Base-by-base conservation (phyloP, 2,888 invertebrate species). In the Morpho achilles region DNA sequence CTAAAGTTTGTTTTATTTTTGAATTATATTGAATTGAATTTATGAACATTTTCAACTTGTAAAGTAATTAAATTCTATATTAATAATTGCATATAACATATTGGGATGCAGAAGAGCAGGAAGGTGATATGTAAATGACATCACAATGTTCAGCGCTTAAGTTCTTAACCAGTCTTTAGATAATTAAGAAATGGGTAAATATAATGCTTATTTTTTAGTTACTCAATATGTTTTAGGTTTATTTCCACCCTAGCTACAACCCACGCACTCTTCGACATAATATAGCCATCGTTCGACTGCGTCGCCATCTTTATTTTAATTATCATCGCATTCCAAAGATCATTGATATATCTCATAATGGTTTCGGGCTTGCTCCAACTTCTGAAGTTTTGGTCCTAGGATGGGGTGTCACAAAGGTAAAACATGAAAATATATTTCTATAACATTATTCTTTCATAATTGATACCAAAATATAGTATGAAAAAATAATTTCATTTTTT, bases 391-490 rank as follows among this genome's bases (percentile, higher is more conserved):
- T 87, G 56, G 63, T 89, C 6, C 68, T 89, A 0, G 89, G 88
- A 0, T 89, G 89, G 89, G 89, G 89, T 3, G 88, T 88, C 2
- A 82, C 80, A 2, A 86, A 84, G 80, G 89, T 88, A 67, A 51
- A 8, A 7, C 42, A 7, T 43, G 3, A 43, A 9, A 9, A 43
- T 6, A 9, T 43, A 9, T 43, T 9, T 4, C 8, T 43, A 9
- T 43, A 6, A 43, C 42, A 9, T 43, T 43, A 43, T 43, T 3
- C 8, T 43, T 43, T 3, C 3, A 43, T 43, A 0, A 43, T 8
- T 42, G 42, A 6, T 43, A 9, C 0, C 3, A 0, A 43, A 6
- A 43, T 43, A 5, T 43, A 43, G 8, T 7, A 9, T 43, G 9
- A 43, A 8, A 6, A 43, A 6, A 43, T 43, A 2, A 8, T 7